phyloP scores from a whole-genome alignment of 2,113 vertebrate species.

The Planiliza haematocheilus region DNA sequence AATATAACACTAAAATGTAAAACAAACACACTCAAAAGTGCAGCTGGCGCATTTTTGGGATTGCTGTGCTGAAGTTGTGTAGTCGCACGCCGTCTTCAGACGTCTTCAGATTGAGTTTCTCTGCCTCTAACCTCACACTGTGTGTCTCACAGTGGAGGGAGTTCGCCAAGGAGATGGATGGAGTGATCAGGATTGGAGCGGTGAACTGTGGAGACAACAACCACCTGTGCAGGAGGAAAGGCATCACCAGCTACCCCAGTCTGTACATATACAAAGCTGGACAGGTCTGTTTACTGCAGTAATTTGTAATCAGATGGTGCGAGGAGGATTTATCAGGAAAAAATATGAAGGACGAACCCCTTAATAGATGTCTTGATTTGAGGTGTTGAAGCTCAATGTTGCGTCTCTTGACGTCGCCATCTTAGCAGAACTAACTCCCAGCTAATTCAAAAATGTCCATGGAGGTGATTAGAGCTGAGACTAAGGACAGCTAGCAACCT shows the following conservation, averaged over 20 bases:
- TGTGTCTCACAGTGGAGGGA: slow-evolving; percentile 90
- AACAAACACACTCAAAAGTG: background rate
- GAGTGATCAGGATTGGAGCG: slow-evolving; percentile 93
- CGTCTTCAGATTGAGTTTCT: too few relatives aligned
- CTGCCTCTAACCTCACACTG: too few relatives aligned
- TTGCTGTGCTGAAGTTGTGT: background rate
- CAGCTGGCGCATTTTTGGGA: background rate
- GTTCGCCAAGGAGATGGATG: slow-evolving; percentile 97
- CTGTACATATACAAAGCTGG: slow-evolving; percentile 90
- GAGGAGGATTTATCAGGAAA: too few relatives aligned
- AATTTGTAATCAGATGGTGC: background rate
- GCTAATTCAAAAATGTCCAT: too few relatives aligned
- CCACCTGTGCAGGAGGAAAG: slow-evolving; percentile 92
- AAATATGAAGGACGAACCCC: too few relatives aligned
- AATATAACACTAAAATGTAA: slow-evolving; percentile 22
- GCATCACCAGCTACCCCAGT: slow-evolving; percentile 95
- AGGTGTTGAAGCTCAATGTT: too few relatives aligned
- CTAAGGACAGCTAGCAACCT: too few relatives aligned
- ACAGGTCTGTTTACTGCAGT: slow-evolving; percentile 79
- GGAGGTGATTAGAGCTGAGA: too few relatives aligned
- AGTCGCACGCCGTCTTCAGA: too few relatives aligned
- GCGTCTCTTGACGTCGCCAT: too few relatives aligned
- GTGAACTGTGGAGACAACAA: slow-evolving; percentile 98
- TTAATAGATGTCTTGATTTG: too few relatives aligned
- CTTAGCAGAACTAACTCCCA: too few relatives aligned